Conservation (phyloP, 2,113 vertebrate genomes). For the Hypomesus transpacificus region DNA sequence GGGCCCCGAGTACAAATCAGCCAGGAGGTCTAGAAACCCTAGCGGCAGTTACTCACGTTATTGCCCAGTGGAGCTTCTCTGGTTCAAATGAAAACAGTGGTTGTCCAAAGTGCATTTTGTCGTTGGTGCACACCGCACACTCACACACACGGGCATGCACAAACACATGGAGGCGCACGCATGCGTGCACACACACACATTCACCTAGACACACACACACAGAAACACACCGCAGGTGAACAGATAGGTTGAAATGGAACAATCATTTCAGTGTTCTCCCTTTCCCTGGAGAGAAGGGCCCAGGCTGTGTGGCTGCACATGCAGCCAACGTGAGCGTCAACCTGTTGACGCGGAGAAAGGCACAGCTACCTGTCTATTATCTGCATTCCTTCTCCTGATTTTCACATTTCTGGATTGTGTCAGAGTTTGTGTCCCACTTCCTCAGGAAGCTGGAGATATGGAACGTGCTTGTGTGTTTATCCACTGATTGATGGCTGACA, state of each 20-base stretch:
- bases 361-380: conserved; percentile 51
- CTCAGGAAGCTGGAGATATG: background rate
- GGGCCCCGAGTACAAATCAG: too few relatives aligned
- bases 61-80: too few relatives aligned
- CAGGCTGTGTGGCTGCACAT: conserved; percentile 47
- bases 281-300: conserved; percentile 23
- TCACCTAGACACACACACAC: background rate
- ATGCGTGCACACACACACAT: background rate
- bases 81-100: too few relatives aligned
- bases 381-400: conserved; percentile 38
- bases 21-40: too few relatives aligned
- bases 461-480: conserved; percentile 17
- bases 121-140: too few relatives aligned
- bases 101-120: too few relatives aligned
- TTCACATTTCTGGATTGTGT: conserved; percentile 32
- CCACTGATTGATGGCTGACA: conserved; percentile 38
- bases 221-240: conserved; percentile 31
- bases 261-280: conserved; percentile 49
- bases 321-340: conserved; percentile 40
- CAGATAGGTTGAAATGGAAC: conserved; percentile 29
- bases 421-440: background rate
- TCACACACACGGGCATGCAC: too few relatives aligned
- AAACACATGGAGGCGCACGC: background rate
- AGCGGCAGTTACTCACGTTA: too few relatives aligned
- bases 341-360: conserved; percentile 39